Conservation (phyloP, 2,888 invertebrate species). For the Calameuta pallipes region DNA sequence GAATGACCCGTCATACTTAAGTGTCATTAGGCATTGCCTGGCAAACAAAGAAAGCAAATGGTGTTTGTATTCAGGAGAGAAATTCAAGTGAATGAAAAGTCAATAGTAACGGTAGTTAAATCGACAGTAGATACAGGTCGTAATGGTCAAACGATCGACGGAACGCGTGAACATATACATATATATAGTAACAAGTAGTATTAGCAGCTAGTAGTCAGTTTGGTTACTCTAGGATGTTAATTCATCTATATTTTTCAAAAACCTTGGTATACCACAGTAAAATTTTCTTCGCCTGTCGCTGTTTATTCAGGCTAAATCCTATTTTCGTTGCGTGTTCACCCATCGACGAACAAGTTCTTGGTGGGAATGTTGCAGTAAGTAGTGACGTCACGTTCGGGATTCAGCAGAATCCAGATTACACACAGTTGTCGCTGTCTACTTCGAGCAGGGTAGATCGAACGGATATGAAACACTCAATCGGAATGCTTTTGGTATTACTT, state of each 20-base stretch:
- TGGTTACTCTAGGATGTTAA: neutral
- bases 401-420: neutral
- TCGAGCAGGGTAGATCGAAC: neutral
- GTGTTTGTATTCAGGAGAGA: neutral
- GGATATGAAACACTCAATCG: neutral
- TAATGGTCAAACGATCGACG: neutral
- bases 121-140: neutral
- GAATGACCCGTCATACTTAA: neutral
- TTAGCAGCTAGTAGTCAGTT: neutral
- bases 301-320: conserved; percentile 42
- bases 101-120: neutral
- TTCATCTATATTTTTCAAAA: neutral
- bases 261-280: conserved; percentile 17
- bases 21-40: neutral
- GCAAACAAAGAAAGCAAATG: neutral
- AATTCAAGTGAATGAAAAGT: neutral
- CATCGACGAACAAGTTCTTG: too few relatives aligned
- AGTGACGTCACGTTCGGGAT: neutral
- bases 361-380: neutral
- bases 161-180: too few relatives aligned
- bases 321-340: conserved; percentile 29
- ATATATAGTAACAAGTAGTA: neutral
- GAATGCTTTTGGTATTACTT: neutral
- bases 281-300: conserved; percentile 44
- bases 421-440: neutral